phyloP scores from a whole-genome alignment of 2,113 vertebrate genomes.

The Hipposideros armiger region DNA sequence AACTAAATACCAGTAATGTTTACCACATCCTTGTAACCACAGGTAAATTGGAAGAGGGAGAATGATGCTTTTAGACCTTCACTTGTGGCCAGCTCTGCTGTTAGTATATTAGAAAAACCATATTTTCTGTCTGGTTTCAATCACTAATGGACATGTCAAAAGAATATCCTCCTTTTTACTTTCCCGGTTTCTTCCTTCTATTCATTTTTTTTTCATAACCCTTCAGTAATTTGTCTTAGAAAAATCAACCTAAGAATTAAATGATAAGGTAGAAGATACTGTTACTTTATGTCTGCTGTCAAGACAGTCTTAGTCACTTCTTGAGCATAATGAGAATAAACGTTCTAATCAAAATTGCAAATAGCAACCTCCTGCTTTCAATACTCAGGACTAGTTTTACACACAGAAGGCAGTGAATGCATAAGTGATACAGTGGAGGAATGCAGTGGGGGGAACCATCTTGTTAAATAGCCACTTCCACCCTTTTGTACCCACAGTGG shows the following conservation, averaged over 20 bases:
- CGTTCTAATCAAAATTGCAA: background rate
- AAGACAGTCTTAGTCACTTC: background rate
- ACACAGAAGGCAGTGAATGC: background rate
- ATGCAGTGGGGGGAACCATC: background rate
- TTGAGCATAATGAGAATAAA: background rate
- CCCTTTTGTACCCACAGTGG: background rate
- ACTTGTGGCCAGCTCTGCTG: background rate
- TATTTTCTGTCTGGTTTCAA: background rate
- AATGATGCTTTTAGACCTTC: background rate
- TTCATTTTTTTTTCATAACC: background rate
- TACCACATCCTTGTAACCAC: background rate
- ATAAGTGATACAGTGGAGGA: background rate
- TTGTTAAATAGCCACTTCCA: background rate
- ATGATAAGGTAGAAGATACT: background rate
- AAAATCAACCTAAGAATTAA: background rate
- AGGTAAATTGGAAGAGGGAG: background rate
- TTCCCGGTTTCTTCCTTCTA: background rate
- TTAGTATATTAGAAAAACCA: background rate
- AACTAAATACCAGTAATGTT: background rate
- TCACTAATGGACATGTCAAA: background rate
- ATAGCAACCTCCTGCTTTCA: background rate
- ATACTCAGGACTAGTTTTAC: background rate
- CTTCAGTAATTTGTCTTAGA: background rate
- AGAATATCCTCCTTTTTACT: background rate
- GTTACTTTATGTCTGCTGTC: background rate